phyloP scores from a whole-genome alignment of 2,888 invertebrate species.

The Limenitis camilla region DNA sequence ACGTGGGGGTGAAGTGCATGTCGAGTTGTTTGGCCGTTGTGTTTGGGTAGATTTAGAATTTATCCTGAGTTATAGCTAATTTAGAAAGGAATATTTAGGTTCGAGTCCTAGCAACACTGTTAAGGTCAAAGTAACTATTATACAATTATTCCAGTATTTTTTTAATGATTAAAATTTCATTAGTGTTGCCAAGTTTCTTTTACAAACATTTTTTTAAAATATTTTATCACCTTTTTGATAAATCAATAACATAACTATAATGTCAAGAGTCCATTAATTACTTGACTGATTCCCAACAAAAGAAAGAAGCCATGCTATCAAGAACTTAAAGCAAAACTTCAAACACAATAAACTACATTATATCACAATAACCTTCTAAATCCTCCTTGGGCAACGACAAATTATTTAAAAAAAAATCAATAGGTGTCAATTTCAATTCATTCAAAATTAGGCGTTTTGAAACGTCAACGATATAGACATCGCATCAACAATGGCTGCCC shows the following conservation, averaged over 20 bases:
- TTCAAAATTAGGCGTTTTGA: constrained; percentile 41
- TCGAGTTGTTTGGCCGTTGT: too few relatives aligned
- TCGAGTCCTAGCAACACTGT: too few relatives aligned
- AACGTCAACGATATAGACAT: constrained; percentile 56
- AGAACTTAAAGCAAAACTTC: constrained; percentile 9
- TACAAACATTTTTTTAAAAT: neutral
- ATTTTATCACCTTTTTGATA: neutral
- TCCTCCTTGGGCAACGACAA: constrained; percentile 28
- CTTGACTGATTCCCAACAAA: constrained; percentile 1
- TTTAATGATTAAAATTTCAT: too few relatives aligned
- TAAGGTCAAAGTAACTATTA: too few relatives aligned
- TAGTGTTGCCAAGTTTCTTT: too few relatives aligned
- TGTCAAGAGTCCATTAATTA: constrained; percentile 12
- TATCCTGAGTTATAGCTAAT: too few relatives aligned
- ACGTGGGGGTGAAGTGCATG: too few relatives aligned
- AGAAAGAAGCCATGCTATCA: neutral
- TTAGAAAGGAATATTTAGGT: neutral
- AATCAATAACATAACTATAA: constrained; percentile 15
- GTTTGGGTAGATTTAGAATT: too few relatives aligned
- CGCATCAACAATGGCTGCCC: constrained; percentile 57
- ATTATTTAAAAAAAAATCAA: constrained; percentile 26
- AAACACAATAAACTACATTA: neutral
- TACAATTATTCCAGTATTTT: too few relatives aligned
- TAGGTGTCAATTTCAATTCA: constrained; percentile 13
- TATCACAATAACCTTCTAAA: constrained; percentile 2